Conservation (phyloP, 2,888 invertebrate species). For the Ornithoptera alexandrae region DNA sequence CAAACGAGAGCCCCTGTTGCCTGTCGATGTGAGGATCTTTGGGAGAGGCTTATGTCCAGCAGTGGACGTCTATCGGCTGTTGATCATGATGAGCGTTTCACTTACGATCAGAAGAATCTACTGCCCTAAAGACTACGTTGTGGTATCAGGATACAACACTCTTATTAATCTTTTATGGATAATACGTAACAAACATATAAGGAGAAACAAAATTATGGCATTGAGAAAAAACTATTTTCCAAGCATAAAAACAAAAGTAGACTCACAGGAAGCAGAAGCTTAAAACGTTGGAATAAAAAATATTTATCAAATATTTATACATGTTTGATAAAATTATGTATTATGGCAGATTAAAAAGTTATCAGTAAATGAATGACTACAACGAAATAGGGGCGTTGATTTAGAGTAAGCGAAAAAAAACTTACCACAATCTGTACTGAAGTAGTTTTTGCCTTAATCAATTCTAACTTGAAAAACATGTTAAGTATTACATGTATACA, state of each 20-base stretch:
- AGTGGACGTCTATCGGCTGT: too few relatives aligned
- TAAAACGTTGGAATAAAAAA: conserved; percentile 4
- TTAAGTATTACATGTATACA: neutral
- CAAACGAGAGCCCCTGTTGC: too few relatives aligned
- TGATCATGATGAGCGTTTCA: too few relatives aligned
- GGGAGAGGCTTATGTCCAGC: too few relatives aligned
- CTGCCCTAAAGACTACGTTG: too few relatives aligned
- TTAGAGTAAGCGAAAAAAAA: neutral
- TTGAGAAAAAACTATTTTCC: neutral
- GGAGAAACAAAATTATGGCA: too few relatives aligned
- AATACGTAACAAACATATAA: neutral
- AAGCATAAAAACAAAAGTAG: neutral
- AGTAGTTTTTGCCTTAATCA: too few relatives aligned
- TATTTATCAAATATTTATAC: neutral
- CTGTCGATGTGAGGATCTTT: too few relatives aligned
- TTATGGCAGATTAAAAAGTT: neutral
- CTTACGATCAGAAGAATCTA: too few relatives aligned
- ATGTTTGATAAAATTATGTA: neutral
- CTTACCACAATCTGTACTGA: too few relatives aligned
- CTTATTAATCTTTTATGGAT: neutral
- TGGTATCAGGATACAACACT: too few relatives aligned
- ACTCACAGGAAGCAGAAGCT: conserved; percentile 16
- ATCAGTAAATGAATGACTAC: neutral
- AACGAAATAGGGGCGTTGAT: neutral
- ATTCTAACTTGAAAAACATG: too few relatives aligned